A percentile compares a stretch with the other conserved stretches of the same genome.
These are phyloP conservation scores for Gnatocerus cornutus DNA, from an alignment of 2,888 invertebrate genomes.

Conservation along the genomic window DNA sequence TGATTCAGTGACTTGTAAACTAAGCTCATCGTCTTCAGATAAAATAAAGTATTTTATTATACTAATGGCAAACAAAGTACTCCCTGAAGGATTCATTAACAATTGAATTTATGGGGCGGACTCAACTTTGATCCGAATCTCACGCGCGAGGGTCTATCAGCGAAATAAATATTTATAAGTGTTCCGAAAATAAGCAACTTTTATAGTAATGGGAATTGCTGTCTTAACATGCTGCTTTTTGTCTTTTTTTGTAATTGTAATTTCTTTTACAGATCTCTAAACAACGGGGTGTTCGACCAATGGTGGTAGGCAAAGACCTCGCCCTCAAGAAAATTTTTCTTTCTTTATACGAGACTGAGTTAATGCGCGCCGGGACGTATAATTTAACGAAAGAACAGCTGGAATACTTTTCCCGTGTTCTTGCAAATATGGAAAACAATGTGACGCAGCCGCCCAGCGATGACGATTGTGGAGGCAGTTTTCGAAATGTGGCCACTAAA, in stretches of 20 bases:
- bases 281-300: neutral
- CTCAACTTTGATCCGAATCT: slow-evolving; percentile 24
- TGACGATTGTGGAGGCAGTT: slow-evolving; percentile 57
- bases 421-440: slow-evolving; percentile 4
- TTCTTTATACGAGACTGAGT: neutral
- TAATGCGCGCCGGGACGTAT: neutral
- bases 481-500: slow-evolving; percentile 73
- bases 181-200: slow-evolving; percentile 12
- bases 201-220: neutral
- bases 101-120: slow-evolving; percentile 18
- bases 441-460: neutral
- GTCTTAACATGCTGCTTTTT: too few relatives aligned
- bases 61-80: slow-evolving; percentile 25
- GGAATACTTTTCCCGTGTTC: neutral
- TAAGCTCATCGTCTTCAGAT: neutral
- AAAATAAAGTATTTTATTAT: slow-evolving; percentile 23
- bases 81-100: slow-evolving; percentile 29
- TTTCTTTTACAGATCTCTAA: too few relatives aligned
- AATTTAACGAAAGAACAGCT: neutral
- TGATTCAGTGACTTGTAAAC: neutral
- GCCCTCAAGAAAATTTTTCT: neutral
- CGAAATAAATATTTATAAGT: slow-evolving; percentile 11
- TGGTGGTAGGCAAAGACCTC: neutral
- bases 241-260: too few relatives aligned
- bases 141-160: slow-evolving; percentile 16